phyloP scores from a whole-genome alignment of 2,113 vertebrate genomes.

The Dinomys branickii region DNA sequence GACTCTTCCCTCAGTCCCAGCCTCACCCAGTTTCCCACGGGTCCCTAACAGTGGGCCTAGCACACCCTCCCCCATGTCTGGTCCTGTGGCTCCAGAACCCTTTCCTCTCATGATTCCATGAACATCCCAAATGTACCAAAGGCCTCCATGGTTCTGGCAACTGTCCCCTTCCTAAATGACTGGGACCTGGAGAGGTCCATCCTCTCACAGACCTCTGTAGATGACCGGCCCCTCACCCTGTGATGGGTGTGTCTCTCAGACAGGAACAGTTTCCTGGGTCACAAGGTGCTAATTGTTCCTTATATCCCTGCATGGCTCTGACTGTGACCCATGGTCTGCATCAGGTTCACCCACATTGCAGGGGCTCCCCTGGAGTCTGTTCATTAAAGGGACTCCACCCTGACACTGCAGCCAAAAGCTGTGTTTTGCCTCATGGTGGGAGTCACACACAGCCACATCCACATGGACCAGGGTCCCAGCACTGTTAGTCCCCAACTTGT shows the following conservation, averaged over 20 bases:
- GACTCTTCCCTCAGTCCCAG: background rate
- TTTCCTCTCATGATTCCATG: background rate
- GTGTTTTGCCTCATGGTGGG: accelerated
- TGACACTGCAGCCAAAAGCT: background rate
- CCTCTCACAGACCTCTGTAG: background rate
- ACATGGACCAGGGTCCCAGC: background rate
- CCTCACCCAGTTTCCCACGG: background rate
- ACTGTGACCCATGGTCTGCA: accelerated
- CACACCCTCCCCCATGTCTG: too few species aligned
- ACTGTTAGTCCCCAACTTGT: background rate
- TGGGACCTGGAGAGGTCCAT: background rate
- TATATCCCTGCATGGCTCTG: background rate
- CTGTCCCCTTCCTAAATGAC: background rate
- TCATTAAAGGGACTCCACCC: background rate
- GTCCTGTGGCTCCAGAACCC: background rate
- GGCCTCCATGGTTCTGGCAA: background rate
- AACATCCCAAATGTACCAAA: background rate
- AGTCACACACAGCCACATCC: background rate
- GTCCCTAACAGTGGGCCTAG: background rate
- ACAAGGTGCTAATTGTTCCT: background rate
- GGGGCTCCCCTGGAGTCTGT: background rate
- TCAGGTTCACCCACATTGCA: background rate
- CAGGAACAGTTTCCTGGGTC: background rate
- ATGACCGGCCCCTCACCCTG: background rate
- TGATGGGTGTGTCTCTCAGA: background rate